Base-by-base conservation (phyloP, 2,113 vertebrate species). In the Apodemus speciosus region DNA sequence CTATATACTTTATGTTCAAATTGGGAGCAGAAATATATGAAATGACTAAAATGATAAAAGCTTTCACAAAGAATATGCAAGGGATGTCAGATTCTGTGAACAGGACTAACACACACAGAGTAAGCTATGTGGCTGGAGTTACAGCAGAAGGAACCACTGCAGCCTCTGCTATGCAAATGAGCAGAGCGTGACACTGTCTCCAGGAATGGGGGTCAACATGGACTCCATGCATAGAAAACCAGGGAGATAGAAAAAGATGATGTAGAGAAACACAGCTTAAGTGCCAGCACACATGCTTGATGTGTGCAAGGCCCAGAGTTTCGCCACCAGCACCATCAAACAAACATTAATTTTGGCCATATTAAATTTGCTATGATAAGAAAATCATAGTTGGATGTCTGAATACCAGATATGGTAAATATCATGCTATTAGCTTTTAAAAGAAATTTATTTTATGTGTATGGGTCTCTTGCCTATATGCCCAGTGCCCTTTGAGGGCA, bases 341-440 rank as follows among this genome's bases (percentile, higher is more conserved):
- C 20, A 75, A 62, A 62, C 30, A 35, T 23, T 76, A 23, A 76
- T 49, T n/a, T 46, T 53, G 72, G 32, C 43, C 58, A 56, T 35
- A 79, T 58, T 81, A 72, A 92, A 81, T 49, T 60, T 76, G 51
- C 40, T 85, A 56, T 62, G 92, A 9, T 53, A 94, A 89, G 71
- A 79, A 88, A 91, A 72, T 23, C 49, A 69, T 2, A 83, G 73
- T 27, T 73, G 88, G 46, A 81, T 88, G 88, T 72, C n/a, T 23
- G 53, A 86, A 83, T 60, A 53, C 23, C 25, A 81, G 23, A 86
- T 35, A 66, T 10, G 56, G 75, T 51, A 91, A 92, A 77, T 66
- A 85, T 25, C 15, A 83, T 38, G 6, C 46, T 53, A 49, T 53
- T 56, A 92, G 53, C 20, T 95, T 91, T 83, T 30, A 23, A 79